These are phyloP conservation scores for Antechinus stuartii DNA, from an alignment of 2,113 vertebrate species.

Conservation along the genomic window DNA sequence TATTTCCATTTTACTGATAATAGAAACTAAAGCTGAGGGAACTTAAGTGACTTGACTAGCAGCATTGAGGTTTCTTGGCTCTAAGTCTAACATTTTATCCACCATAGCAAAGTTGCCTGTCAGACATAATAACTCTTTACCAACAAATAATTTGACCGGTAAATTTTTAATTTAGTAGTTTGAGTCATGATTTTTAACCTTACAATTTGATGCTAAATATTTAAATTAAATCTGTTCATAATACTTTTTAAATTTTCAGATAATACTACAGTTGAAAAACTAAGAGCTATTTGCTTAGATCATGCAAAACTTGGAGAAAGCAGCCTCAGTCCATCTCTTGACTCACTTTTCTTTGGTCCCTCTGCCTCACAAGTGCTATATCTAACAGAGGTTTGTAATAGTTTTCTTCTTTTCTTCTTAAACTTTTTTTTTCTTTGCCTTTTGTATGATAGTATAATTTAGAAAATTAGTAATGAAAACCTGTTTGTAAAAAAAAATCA, in stretches of 20 bases:
- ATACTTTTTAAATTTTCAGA: conserved; percentile 84
- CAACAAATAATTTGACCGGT: neutral
- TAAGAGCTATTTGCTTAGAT: conserved; percentile 97
- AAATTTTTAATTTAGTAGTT: conserved; percentile 13
- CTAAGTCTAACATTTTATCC: neutral
- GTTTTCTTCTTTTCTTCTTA: conserved; percentile 33
- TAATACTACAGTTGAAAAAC: conserved; percentile 97
- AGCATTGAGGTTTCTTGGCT: neutral
- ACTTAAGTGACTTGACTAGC: neutral
- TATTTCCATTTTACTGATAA: neutral
- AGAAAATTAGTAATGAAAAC: conserved; percentile 12
- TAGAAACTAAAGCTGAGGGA: neutral
- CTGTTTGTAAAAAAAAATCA: conserved; percentile 14
- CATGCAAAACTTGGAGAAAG: conserved; percentile 98
- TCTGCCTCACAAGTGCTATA: conserved; percentile 99
- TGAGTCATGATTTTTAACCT: conserved; percentile 21
- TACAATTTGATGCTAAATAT: conserved; percentile 30
- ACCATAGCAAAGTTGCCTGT: neutral
- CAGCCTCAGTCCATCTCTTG: conserved; percentile 97
- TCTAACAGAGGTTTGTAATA: conserved; percentile 94
- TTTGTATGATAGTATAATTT: conserved; percentile 45
- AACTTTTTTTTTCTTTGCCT: conserved; percentile 18
- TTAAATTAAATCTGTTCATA: conserved; percentile 6
- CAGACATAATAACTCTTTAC: neutral
- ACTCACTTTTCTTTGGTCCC: conserved; percentile 98